These are phyloP conservation scores for Cavia porcellus DNA, from an alignment of 2,113 vertebrate genomes.

Conservation along the genomic window DNA sequence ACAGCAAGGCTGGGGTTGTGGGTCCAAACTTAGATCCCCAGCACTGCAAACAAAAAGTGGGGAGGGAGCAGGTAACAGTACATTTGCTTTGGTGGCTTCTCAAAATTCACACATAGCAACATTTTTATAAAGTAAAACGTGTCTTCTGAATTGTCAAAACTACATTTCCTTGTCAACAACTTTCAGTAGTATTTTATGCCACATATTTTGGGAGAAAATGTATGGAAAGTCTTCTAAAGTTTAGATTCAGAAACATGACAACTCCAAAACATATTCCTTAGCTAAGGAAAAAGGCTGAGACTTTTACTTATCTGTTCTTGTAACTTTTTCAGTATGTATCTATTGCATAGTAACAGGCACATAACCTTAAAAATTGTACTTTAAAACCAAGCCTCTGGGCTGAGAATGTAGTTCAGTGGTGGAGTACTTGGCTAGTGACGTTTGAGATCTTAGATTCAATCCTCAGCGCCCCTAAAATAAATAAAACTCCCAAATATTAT, in stretches of 20 bases:
- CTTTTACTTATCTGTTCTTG: not conserved
- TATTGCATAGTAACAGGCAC: not conserved
- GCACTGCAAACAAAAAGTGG: not conserved
- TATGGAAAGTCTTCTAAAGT: conserved; percentile 19
- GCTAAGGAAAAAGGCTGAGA: not conserved
- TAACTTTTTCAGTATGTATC: not conserved
- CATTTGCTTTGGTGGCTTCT: conserved; percentile 36
- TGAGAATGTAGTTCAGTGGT: not conserved
- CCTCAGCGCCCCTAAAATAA: not conserved
- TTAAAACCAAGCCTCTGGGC: conserved; percentile 19
- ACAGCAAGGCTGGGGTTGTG: not conserved
- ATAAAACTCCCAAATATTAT: not conserved
- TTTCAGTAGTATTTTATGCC: conserved; percentile 45
- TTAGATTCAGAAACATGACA: conserved; percentile 48
- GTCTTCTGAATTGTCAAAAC: conserved; percentile 69
- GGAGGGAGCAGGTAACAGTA: not conserved
- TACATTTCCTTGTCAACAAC: not conserved
- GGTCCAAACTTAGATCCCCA: not conserved
- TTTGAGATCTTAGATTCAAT: not conserved
- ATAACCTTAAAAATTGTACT: conserved; percentile 22
- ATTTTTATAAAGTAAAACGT: conserved; percentile 63
- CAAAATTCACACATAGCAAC: conserved; percentile 52
- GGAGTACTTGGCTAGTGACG: not conserved
- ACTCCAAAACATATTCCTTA: not conserved
- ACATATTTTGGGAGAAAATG: conserved; percentile 1